Percentiles rank a stretch among this genome's conserved stretches.
Evolutionary conservation across 2,113 vertebrate species (phyloP).

Genomic region (Ophiodon elongatus): DNA sequence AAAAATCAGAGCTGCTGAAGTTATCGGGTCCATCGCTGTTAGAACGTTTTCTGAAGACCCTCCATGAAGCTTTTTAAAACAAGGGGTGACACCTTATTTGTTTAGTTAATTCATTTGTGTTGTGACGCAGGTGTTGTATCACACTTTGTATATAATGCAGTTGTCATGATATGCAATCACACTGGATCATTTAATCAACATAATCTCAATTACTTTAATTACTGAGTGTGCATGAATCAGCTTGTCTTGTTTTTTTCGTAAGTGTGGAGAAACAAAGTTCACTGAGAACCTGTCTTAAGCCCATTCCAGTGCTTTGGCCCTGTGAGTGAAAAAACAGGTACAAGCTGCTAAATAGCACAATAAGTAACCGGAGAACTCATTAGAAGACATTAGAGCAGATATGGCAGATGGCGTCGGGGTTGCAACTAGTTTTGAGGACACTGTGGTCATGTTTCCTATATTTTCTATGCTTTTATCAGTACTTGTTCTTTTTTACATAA

Average conservation of each 20-base stretch:
- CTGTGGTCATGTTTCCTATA: background rate
- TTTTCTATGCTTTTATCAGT: background rate
- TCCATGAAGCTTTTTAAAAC: slow-evolving; percentile 3
- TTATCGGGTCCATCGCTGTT: background rate
- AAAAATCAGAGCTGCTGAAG: background rate
- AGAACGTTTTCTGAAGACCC: background rate
- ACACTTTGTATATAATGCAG: background rate
- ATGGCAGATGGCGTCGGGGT: background rate
- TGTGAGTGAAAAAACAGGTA: background rate
- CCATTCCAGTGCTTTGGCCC: background rate
- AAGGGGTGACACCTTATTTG: background rate
- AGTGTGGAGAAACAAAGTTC: background rate
- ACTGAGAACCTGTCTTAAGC: background rate
- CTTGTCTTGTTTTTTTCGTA: background rate
- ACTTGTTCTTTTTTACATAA: background rate
- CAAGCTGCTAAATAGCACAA: background rate
- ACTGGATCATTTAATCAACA: background rate
- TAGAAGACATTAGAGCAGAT: background rate
- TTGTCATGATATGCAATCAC: background rate
- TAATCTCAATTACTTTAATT: slow-evolving; percentile 6
- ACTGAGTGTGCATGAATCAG: background rate
- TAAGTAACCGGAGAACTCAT: background rate
- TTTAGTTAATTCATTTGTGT: background rate
- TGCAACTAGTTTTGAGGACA: background rate
- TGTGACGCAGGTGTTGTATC: background rate